A percentile compares a stretch with the other conserved stretches of the same genome.
These are phyloP conservation scores for Oscheius sp. DNA, from an alignment of 2,888 invertebrate species.

Conservation along the genomic window DNA sequence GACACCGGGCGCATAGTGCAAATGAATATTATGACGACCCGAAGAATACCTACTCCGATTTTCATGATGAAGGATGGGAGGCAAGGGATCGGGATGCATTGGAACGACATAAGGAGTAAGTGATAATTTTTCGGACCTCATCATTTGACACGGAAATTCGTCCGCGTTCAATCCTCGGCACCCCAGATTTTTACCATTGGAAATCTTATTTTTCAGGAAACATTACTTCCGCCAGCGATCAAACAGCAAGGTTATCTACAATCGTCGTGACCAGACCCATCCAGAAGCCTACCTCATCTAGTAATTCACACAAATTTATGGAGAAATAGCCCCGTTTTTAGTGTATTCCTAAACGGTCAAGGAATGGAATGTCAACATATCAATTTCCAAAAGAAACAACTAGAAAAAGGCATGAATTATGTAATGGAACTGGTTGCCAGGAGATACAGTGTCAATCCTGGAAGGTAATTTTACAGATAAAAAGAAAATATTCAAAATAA, in stretches of 20 bases:
- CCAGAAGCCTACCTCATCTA: slow-evolving; percentile 67
- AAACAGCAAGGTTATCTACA: slow-evolving; percentile 61
- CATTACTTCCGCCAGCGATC: slow-evolving; percentile 45
- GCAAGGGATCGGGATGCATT: slow-evolving; percentile 51
- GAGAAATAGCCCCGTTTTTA: slow-evolving; percentile 35
- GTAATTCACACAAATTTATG: too few relatives aligned
- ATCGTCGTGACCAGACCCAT: slow-evolving; percentile 64
- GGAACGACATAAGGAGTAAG: slow-evolving; percentile 58
- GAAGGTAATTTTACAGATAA: too few relatives aligned
- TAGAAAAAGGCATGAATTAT: slow-evolving; percentile 66
- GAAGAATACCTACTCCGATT: slow-evolving; percentile 39
- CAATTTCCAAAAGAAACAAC: slow-evolving; percentile 62
- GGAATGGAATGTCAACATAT: slow-evolving; percentile 66
- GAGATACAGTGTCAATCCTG: slow-evolving; percentile 62
- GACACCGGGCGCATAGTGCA: slow-evolving; percentile 23
- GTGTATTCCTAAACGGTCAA: slow-evolving; percentile 67
- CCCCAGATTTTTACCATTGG: too few relatives aligned
- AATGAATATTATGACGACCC: slow-evolving; percentile 1
- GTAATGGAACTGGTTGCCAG: slow-evolving; percentile 63
- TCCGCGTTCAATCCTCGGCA: too few relatives aligned
- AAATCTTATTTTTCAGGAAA: slow-evolving; percentile 7
- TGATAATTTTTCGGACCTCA: too few relatives aligned
- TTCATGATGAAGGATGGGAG: slow-evolving; percentile 52
- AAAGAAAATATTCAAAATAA: slow-evolving; percentile 28
- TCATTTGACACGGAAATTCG: too few relatives aligned